Conservation (phyloP, 2,888 invertebrate species). For the Chrysolina haemoptera region DNA sequence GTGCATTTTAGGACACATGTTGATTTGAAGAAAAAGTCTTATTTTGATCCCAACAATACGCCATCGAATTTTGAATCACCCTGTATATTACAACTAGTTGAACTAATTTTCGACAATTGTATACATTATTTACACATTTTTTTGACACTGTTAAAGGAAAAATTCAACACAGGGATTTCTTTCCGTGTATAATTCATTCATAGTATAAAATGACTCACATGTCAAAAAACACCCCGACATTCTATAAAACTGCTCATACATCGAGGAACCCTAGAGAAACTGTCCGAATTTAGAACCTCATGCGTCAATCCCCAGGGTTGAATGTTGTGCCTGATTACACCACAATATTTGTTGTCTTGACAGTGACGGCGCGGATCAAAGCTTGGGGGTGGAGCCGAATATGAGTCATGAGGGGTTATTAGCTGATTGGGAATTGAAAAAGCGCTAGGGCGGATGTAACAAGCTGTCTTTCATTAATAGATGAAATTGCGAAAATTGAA, state of each 20-base stretch:
- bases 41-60: too few species aligned
- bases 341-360: slow-evolving; percentile 43
- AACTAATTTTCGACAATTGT: too few species aligned
- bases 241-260: background rate
- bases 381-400: slow-evolving; percentile 33
- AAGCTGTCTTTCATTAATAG: slow-evolving; percentile 40
- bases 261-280: slow-evolving; percentile 10
- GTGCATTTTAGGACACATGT: too few species aligned
- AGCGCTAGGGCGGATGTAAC: slow-evolving; percentile 28
- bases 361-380: slow-evolving; percentile 42
- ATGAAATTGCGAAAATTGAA: slow-evolving; percentile 29
- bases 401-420: slow-evolving; percentile 47
- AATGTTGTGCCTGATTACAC: slow-evolving; percentile 45
- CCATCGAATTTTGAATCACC: too few species aligned
- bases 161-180: too few species aligned
- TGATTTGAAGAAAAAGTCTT: too few species aligned
- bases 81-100: too few species aligned
- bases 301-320: slow-evolving; percentile 4
- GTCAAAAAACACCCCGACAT: background rate
- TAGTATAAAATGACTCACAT: background rate
- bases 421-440: slow-evolving; percentile 46
- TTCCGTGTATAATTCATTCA: too few species aligned
- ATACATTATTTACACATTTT: too few species aligned
- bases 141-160: too few species aligned
- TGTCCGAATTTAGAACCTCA: background rate